Evolutionary conservation across 2,888 invertebrate species (phyloP).

Genomic region (Meandrusa payeni): DNA sequence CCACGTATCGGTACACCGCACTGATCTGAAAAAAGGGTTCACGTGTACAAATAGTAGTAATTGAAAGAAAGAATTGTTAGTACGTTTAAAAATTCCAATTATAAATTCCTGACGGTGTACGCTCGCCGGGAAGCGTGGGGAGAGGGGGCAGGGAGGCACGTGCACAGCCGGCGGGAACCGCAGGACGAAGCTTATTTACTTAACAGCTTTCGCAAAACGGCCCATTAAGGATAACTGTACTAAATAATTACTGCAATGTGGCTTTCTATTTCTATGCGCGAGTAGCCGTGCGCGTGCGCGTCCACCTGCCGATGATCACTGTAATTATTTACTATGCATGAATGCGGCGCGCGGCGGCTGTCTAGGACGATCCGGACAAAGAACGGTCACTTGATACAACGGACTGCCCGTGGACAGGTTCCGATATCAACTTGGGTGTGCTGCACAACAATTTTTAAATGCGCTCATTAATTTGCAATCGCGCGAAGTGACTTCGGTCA

Average conservation of each 20-base stretch:
- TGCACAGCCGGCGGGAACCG: constrained; percentile 63
- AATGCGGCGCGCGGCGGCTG: constrained; percentile 67
- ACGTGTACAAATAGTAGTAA: constrained; percentile 5
- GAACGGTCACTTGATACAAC: constrained; percentile 63
- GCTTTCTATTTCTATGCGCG: constrained; percentile 77
- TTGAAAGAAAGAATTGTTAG: constrained; percentile 6
- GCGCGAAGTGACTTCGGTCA: constrained; percentile 48
- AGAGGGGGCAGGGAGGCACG: constrained; percentile 28
- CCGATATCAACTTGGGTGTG: constrained; percentile 65
- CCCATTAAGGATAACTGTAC: constrained; percentile 80
- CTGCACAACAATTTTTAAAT: constrained; percentile 62
- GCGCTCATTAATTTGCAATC: constrained; percentile 61
- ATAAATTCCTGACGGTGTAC: constrained; percentile 8
- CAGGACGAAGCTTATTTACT: constrained; percentile 77
- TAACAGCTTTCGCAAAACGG: constrained; percentile 78
- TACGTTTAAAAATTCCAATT: constrained; percentile 10
- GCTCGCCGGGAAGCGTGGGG: neutral
- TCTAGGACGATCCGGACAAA: constrained; percentile 76
- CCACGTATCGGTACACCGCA: neutral
- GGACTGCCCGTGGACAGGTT: constrained; percentile 61
- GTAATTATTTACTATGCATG: constrained; percentile 81
- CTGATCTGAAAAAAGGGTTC: constrained; percentile 9
- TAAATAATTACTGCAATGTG: constrained; percentile 81
- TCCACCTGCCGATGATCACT: constrained; percentile 77
- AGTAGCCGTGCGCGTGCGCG: constrained; percentile 58